phyloP scores from a whole-genome alignment of 2,888 invertebrate species.

The Ptychoptera contaminata region DNA sequence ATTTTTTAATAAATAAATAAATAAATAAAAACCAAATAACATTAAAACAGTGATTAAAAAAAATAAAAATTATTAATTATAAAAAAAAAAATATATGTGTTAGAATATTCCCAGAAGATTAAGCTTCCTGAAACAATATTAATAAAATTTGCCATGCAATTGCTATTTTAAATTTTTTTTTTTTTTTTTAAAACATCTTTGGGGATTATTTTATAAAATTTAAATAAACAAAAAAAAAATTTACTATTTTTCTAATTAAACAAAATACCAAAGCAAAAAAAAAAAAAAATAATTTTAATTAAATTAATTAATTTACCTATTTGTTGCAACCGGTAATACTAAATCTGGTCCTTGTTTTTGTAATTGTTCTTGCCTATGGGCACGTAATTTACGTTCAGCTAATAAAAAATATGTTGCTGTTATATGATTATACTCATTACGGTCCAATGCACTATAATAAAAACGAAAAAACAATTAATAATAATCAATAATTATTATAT shows the following conservation, averaged over 20 bases:
- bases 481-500: slow-evolving; percentile 1
- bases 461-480: neutral
- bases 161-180: no score
- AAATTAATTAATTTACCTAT: slow-evolving; percentile 14
- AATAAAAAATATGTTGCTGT: slow-evolving; percentile 95
- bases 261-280: slow-evolving; percentile 1
- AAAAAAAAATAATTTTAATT: neutral
- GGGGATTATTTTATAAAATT: neutral
- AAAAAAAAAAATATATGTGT: neutral
- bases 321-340: slow-evolving; percentile 15
- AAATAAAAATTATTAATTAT: neutral
- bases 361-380: slow-evolving; percentile 50
- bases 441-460: slow-evolving; percentile 61
- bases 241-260: neutral
- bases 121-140: slow-evolving; percentile 9
- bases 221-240: neutral
- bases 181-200: slow-evolving; percentile 3
- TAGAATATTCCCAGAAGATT: slow-evolving; percentile 9
- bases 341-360: slow-evolving; percentile 25
- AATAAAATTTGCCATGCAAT: slow-evolving; percentile 5
- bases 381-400: slow-evolving; percentile 79
- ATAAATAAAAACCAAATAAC: neutral
- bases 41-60: neutral
- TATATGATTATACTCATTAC: slow-evolving; percentile 94
- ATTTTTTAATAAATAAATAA: neutral